Evolutionary conservation across 2,797 vertebrate genomes (phyloP).

Genomic region (Echeneis naucrates): DNA sequence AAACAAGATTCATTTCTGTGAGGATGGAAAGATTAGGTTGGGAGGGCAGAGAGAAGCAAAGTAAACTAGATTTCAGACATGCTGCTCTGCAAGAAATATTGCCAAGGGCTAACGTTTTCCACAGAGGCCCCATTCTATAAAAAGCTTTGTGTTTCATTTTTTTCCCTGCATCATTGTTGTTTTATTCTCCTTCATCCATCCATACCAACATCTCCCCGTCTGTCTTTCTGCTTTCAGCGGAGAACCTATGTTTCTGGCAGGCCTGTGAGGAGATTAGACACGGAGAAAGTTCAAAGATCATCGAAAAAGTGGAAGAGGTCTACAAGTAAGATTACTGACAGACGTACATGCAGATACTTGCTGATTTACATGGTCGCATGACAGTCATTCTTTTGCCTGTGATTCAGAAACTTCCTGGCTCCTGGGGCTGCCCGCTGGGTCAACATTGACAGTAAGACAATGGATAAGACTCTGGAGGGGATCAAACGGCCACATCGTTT

Average conservation of each 20-base stretch:
- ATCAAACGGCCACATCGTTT: slow-evolving; percentile 90
- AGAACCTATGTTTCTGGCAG: slow-evolving; percentile 96
- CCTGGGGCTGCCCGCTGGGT: slow-evolving; percentile 93
- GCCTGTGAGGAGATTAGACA: slow-evolving; percentile 92
- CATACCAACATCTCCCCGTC: background rate
- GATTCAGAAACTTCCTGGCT: slow-evolving; percentile 84
- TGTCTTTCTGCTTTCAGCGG: slow-evolving; percentile 78
- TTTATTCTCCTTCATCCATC: background rate
- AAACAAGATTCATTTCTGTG: slow-evolving; percentile 18
- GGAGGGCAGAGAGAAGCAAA: background rate
- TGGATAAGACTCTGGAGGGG: slow-evolving; percentile 91
- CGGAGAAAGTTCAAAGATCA: slow-evolving; percentile 88
- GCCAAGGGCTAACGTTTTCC: slow-evolving; percentile 5
- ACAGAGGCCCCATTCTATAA: slow-evolving; percentile 31
- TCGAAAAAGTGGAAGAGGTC: slow-evolving; percentile 86
- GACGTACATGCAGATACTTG: background rate
- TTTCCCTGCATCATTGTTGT: slow-evolving; percentile 21
- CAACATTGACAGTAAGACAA: slow-evolving; percentile 96
- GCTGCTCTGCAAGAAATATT: background rate
- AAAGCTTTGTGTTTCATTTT: slow-evolving; percentile 23
- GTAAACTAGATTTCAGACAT: background rate
- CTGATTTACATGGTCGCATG: background rate
- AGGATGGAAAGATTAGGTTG: slow-evolving; percentile 12
- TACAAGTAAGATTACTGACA: slow-evolving; percentile 87
- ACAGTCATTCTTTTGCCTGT: slow-evolving; percentile 7